Evolutionary conservation across 2,113 vertebrate species (phyloP).

Genomic region (Onychostruthus taczanowskii): DNA sequence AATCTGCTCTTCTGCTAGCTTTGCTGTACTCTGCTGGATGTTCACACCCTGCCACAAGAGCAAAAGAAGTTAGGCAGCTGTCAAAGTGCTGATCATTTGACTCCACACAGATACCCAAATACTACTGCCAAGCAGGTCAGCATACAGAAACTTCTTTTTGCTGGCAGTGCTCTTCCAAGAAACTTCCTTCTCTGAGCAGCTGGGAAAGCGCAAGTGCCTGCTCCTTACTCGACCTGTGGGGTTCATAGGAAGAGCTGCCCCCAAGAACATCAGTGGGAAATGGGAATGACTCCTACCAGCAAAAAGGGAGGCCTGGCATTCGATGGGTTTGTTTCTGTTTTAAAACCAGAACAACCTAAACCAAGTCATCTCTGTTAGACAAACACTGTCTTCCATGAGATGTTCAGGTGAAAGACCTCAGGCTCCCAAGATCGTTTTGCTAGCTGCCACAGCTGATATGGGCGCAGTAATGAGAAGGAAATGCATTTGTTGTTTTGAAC

Average conservation of each 20-base stretch:
- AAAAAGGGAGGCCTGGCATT: neutral
- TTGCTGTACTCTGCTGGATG: neutral
- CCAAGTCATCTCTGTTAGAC: neutral
- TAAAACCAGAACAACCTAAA: neutral
- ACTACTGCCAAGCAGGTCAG: neutral
- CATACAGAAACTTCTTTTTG: neutral
- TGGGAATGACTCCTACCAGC: neutral
- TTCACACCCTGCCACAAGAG: neutral
- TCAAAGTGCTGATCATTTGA: neutral
- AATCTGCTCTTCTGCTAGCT: neutral
- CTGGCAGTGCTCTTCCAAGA: neutral
- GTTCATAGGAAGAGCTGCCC: neutral
- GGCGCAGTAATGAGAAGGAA: neutral
- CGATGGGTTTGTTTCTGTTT: neutral
- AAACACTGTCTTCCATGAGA: neutral
- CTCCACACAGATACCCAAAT: neutral
- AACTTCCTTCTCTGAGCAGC: neutral
- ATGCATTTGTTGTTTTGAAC: neutral
- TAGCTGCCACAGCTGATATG: neutral
- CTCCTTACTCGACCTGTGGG: neutral
- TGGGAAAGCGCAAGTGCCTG: neutral
- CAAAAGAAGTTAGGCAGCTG: neutral
- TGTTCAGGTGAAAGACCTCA: neutral
- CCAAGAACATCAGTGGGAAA: neutral
- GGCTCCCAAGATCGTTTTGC: neutral